These are phyloP conservation scores for Limnephilus rhombicus DNA, from an alignment of 2,888 invertebrate species.

Conservation along the genomic window DNA sequence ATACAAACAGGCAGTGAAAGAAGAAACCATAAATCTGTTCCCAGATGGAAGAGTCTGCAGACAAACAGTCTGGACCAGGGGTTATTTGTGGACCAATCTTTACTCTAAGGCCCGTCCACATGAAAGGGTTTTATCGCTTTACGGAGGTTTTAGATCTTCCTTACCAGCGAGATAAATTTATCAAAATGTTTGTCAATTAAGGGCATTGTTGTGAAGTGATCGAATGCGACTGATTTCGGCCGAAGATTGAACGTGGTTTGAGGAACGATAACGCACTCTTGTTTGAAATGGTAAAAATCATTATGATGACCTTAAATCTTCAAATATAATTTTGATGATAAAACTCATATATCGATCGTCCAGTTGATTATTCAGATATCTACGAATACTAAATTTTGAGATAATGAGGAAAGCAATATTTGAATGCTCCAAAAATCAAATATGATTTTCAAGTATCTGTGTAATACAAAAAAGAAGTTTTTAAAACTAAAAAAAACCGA, in stretches of 20 bases:
- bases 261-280: not conserved
- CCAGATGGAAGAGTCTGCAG: constrained; percentile 4
- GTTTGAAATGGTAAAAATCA: not conserved
- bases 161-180: not conserved
- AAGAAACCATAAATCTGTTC: constrained; percentile 46
- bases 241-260: not conserved
- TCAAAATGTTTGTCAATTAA: not conserved
- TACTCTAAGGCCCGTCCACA: not conserved
- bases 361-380: too few relatives aligned
- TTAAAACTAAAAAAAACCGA: too few relatives aligned
- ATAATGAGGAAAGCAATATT: too few relatives aligned
- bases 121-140: not conserved
- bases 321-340: not conserved
- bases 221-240: not conserved
- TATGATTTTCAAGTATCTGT: too few relatives aligned
- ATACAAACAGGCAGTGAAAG: constrained; percentile 58
- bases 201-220: not conserved
- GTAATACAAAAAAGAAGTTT: too few relatives aligned
- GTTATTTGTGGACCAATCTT: constrained; percentile 35
- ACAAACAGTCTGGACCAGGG: constrained; percentile 31
- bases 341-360: too few relatives aligned
- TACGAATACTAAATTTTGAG: too few relatives aligned
- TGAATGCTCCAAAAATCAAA: too few relatives aligned
- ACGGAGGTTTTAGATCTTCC: not conserved
- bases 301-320: not conserved